Evolutionary conservation across 2,888 invertebrate species (phyloP).

Genomic region (Himalopsyche tibetana): DNA sequence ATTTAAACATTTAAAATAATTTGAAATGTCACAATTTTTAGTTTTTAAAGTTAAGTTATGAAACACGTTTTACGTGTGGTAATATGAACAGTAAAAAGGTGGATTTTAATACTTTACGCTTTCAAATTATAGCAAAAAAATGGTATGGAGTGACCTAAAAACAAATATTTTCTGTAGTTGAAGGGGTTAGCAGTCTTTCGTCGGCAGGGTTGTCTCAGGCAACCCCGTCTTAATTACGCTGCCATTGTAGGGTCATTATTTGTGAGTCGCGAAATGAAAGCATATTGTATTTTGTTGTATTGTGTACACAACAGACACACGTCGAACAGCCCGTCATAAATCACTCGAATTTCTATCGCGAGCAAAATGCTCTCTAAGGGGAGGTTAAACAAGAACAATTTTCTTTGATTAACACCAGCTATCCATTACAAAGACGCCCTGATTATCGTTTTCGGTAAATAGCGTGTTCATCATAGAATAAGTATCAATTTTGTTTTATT

Average conservation of each 20-base stretch:
- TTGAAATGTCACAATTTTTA: too few relatives aligned
- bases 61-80: too few relatives aligned
- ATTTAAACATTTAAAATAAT: too few relatives aligned
- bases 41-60: too few relatives aligned
- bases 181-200: neutral
- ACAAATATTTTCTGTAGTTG: neutral
- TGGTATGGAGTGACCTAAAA: too few relatives aligned
- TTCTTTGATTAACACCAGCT: slow-evolving; percentile 34
- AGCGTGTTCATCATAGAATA: slow-evolving; percentile 19
- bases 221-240: slow-evolving; percentile 30
- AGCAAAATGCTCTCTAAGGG: neutral
- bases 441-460: slow-evolving; percentile 23
- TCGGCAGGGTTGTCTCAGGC: neutral
- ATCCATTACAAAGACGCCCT: slow-evolving; percentile 21
- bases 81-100: too few relatives aligned
- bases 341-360: slow-evolving; percentile 20
- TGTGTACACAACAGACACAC: slow-evolving; percentile 21
- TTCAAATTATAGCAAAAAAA: too few relatives aligned
- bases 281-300: slow-evolving; percentile 34
- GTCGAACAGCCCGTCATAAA: slow-evolving; percentile 13
- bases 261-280: slow-evolving; percentile 31
- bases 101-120: too few relatives aligned
- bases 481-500: slow-evolving; percentile 2
- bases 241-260: slow-evolving; percentile 24
- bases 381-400: slow-evolving; percentile 20